phyloP scores from a whole-genome alignment of 2,113 vertebrate genomes.

The Rhinolophus ferrumequinum region DNA sequence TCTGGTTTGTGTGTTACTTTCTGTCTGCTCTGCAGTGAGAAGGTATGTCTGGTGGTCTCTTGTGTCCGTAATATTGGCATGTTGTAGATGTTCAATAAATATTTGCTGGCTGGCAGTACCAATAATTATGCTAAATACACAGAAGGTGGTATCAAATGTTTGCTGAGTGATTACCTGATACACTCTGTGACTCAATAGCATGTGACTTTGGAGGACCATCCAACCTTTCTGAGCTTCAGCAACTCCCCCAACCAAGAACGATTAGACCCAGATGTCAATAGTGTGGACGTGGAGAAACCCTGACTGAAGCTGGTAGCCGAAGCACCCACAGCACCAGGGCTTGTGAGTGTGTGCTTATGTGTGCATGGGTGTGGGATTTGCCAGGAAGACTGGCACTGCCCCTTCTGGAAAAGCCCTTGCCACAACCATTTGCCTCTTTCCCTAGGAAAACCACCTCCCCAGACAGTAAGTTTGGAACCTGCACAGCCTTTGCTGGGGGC shows the following conservation, averaged over 20 bases:
- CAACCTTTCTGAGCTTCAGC: background rate
- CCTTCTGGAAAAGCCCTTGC: background rate
- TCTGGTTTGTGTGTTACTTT: background rate
- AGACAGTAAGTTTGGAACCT: background rate
- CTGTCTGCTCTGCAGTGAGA: background rate
- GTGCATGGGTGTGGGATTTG: background rate
- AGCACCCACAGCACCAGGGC: background rate
- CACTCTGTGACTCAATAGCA: background rate
- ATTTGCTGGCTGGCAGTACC: background rate
- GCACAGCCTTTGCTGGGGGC: background rate
- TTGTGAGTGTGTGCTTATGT: no score
- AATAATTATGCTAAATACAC: background rate
- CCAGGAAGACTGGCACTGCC: background rate
- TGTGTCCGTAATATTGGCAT: accelerated
- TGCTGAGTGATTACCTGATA: background rate
- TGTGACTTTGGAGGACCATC: background rate
- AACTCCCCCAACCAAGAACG: background rate
- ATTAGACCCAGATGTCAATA: background rate
- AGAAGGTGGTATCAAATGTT: background rate
- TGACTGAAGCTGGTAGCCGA: background rate
- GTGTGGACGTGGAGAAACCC: background rate
- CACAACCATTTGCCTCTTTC: background rate
- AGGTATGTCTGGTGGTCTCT: background rate
- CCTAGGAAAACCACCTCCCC: background rate
- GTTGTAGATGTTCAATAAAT: no score